These are phyloP conservation scores for Ecdyonurus torrentis DNA, from an alignment of 2,888 invertebrate species.

Conservation along the genomic window DNA sequence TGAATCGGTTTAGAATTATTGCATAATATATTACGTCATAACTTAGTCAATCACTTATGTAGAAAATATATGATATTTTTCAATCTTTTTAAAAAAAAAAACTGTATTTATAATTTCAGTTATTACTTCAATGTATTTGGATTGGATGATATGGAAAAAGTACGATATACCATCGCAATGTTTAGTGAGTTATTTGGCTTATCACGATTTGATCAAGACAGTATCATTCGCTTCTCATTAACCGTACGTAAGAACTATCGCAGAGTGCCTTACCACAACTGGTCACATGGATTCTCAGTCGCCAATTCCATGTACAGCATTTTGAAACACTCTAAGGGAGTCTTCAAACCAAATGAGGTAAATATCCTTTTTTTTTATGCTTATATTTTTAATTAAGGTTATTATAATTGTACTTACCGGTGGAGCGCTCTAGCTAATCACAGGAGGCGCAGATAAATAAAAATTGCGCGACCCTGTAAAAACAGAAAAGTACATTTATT, in stretches of 20 bases:
- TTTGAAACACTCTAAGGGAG: constrained; percentile 37
- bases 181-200: constrained; percentile 54
- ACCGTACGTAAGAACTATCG: constrained; percentile 76
- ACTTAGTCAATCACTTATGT: too few species aligned
- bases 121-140: constrained; percentile 57
- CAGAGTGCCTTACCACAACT: constrained; percentile 72
- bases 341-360: constrained; percentile 44
- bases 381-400: too few species aligned
- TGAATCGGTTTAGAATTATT: too few species aligned
- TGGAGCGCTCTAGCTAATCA: too few species aligned
- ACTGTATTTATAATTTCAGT: too few species aligned
- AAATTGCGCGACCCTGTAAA: too few species aligned
- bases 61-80: too few species aligned
- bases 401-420: too few species aligned
- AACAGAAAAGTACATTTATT: neutral
- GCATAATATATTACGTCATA: too few species aligned
- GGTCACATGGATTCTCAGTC: constrained; percentile 76
- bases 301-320: constrained; percentile 69
- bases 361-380: too few species aligned
- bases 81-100: too few species aligned
- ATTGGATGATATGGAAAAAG: constrained; percentile 53
- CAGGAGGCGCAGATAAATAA: too few species aligned
- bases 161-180: constrained; percentile 55
- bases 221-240: constrained; percentile 52
- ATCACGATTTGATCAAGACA: constrained; percentile 45